Percentiles rank a stretch among this genome's conserved stretches.
These are phyloP conservation scores for Hephaestus fuliginosus DNA, from an alignment of 2,797 vertebrate genomes.

Conservation along the genomic window DNA sequence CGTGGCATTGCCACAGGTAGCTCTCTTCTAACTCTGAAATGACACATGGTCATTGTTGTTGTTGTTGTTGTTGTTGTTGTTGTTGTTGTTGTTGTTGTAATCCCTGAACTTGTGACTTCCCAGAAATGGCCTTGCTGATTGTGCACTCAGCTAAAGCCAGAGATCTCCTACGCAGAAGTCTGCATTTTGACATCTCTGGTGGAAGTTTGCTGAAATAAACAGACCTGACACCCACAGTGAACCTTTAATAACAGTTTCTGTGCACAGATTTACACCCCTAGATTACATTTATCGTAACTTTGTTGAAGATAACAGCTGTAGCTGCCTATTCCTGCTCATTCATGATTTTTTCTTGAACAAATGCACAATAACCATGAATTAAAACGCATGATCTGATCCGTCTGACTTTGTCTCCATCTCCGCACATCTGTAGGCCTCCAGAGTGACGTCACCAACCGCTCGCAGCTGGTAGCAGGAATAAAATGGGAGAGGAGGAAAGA, in stretches of 20 bases:
- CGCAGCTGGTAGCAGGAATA: constrained; percentile 15
- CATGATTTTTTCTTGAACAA: neutral
- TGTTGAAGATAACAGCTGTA: neutral
- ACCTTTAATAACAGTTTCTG: neutral
- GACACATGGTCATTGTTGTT: constrained; percentile 1
- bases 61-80: too few species aligned
- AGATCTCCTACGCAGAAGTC: constrained; percentile 8
- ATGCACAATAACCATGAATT: constrained; percentile 14
- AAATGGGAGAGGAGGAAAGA: neutral
- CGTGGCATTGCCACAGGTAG: neutral
- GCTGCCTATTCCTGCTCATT: neutral
- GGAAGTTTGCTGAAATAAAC: constrained; percentile 12
- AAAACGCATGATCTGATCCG: constrained; percentile 10
- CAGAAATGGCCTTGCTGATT: neutral
- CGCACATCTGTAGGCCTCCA: constrained; percentile 8
- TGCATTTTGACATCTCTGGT: neutral
- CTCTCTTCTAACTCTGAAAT: neutral
- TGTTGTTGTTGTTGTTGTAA: neutral
- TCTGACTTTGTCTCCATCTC: constrained; percentile 30
- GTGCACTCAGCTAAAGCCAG: constrained; percentile 19
- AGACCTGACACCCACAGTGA: neutral
- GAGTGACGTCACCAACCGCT: constrained; percentile 7
- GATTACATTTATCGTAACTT: neutral
- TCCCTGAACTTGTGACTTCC: constrained; percentile 16
- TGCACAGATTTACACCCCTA: neutral